Conservation (phyloP, 1,140 invertebrate species). For the Pseudomyrmex sp. region DNA sequence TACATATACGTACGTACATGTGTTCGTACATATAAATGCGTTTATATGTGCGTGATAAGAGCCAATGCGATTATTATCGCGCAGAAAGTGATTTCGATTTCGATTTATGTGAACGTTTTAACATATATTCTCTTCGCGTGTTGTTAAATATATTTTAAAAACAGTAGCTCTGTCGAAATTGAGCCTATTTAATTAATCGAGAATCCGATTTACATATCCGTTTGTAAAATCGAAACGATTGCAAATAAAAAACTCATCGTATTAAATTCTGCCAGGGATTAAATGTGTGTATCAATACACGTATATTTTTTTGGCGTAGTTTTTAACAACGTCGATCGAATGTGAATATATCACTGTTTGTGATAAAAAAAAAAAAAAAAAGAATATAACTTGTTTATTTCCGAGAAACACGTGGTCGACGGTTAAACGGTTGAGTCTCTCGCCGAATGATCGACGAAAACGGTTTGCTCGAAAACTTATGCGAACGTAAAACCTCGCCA, state of each 20-base stretch:
- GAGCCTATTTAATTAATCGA: not conserved
- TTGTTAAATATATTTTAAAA: too few relatives aligned
- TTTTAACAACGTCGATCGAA: slow-evolving; percentile 37
- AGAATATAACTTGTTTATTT: not conserved
- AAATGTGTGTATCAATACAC: not conserved
- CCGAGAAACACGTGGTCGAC: not conserved
- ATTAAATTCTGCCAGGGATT: not conserved
- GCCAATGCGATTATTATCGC: too few relatives aligned
- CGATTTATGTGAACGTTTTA: too few relatives aligned
- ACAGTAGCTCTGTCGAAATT: too few relatives aligned
- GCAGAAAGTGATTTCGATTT: too few relatives aligned
- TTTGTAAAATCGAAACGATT: not conserved
- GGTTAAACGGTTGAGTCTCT: not conserved
- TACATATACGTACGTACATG: too few relatives aligned
- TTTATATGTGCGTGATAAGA: too few relatives aligned
- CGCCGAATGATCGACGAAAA: too few relatives aligned
- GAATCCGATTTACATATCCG: not conserved
- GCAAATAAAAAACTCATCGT: not conserved
- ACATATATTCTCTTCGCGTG: too few relatives aligned
- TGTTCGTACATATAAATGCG: too few relatives aligned
- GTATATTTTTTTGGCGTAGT: not conserved
- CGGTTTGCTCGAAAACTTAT: not conserved
- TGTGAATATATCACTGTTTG: not conserved
- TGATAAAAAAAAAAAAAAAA: not conserved
- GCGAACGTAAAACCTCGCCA: not conserved